Percentiles rank a stretch among this genome's conserved stretches.
Evolutionary conservation across 2,888 invertebrate species (phyloP).

Genomic region (Hydrotaea cyrtoneurina): DNA sequence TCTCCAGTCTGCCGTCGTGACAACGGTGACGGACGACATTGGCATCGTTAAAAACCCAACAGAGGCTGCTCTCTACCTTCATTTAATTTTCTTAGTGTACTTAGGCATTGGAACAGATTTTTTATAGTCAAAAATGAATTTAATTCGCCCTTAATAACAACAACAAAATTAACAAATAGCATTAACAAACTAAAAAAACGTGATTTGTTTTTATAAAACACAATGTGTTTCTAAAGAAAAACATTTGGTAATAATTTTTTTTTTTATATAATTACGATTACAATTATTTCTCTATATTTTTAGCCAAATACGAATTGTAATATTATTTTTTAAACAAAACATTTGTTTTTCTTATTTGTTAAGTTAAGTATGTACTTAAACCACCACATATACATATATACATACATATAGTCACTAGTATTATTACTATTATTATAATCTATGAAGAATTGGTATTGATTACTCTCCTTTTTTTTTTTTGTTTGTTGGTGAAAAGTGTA

Average conservation of each 20-base stretch:
- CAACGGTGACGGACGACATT: background rate
- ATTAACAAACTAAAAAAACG: constrained; percentile 41
- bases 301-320: constrained; percentile 14
- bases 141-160: constrained; percentile 51
- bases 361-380: constrained; percentile 39
- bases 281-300: constrained; percentile 13
- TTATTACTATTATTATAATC: constrained; percentile 18
- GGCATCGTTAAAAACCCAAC: background rate
- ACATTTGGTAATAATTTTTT: constrained; percentile 36
- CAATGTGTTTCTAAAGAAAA: constrained; percentile 5
- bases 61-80: constrained; percentile 41
- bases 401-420: constrained; percentile 35
- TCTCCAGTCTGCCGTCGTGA: constrained; percentile 10
- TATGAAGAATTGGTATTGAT: background rate
- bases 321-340: background rate
- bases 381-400: constrained; percentile 7
- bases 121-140: constrained; percentile 56
- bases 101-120: constrained; percentile 53
- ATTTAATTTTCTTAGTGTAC: constrained; percentile 44
- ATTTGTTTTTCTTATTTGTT: constrained; percentile 1
- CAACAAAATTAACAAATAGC: constrained; percentile 1
- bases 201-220: constrained; percentile 64
- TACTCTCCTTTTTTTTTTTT: background rate
- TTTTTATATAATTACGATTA: constrained; percentile 30
- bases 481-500: background rate